Conservation (phyloP, 2,113 vertebrate genomes). For the Nothocercus julius region DNA sequence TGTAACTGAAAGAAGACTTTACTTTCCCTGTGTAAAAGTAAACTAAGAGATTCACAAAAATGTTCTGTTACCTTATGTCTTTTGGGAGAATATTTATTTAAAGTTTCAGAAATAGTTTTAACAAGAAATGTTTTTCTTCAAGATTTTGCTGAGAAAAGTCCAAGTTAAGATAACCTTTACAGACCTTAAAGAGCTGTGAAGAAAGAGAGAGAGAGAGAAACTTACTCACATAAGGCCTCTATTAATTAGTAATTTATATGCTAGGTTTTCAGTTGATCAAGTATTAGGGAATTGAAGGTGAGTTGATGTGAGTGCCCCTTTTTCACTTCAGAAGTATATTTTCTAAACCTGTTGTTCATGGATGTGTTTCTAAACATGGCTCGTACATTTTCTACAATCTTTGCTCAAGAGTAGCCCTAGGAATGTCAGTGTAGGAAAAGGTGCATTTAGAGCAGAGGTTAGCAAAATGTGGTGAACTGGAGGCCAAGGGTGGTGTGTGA, state of each 20-base stretch:
- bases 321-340: neutral
- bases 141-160: neutral
- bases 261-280: neutral
- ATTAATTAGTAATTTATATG: neutral
- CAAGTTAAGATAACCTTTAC: neutral
- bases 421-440: neutral
- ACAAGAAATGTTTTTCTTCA: rapidly evolving
- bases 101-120: neutral
- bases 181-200: neutral
- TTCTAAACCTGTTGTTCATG: neutral
- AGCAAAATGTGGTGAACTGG: neutral
- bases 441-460: neutral
- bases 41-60: neutral
- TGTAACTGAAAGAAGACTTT: neutral
- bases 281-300: neutral
- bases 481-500: neutral
- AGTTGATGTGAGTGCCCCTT: neutral
- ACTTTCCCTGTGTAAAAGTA: neutral
- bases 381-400: neutral
- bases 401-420: neutral
- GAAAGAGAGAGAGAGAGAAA: neutral
- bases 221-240: neutral
- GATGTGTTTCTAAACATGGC: neutral
- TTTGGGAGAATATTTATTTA: neutral
- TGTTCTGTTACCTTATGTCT: neutral